Evolutionary conservation across 92 coral and sea anemone species (phyloP), one percentile per base, ranked within the genome.

Genomic region (Phymanthus crucifer): DNA sequence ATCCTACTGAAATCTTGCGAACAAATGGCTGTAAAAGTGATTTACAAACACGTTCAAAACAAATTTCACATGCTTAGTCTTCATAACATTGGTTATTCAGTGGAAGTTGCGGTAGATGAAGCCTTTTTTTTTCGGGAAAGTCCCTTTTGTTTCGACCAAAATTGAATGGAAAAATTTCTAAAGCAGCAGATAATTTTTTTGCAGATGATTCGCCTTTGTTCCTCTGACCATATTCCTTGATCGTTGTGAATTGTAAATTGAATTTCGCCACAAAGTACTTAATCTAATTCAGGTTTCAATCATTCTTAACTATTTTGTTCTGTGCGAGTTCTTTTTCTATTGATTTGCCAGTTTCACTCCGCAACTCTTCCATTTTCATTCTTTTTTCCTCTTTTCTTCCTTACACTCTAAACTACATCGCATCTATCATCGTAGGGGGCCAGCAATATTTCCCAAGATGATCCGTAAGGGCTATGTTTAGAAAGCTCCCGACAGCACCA

Each of bases 391-490:
- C 68, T 11, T 61, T 61, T 61, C 14, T 2, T 23, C 1, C 68
- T n/a, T 26, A 24, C 68, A 61, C 34, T 27, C 33, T 16, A 26
- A 24, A 27, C 68, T 61, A 24, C 3, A 13, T 61, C 68, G 68
- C 29, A 77, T 77, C 72, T 38, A 19, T 21, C 81, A 4, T 56
- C 23, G 81, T 36, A 64, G 81, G 81, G 57, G 81, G 32, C 19
- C 57, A 29, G 58, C 33, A 58, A 32, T 36, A 29, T 34, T 61
- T 11, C 68, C 68, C 29, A 24, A 57, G 68, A 61, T 10, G 81
- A 77, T 77, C 11, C 36, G 40, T 70, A 77, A 77, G 72, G 21
- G 3, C n/a, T 19, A 61, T 50, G 69, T 50, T 52, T 61, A 75
- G 80, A 77, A 77, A 27, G 48, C 68, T 61, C 17, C 65, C 81